These are phyloP conservation scores for Parelbella ahira DNA, from an alignment of 2,888 invertebrate genomes.

Conservation along the genomic window DNA sequence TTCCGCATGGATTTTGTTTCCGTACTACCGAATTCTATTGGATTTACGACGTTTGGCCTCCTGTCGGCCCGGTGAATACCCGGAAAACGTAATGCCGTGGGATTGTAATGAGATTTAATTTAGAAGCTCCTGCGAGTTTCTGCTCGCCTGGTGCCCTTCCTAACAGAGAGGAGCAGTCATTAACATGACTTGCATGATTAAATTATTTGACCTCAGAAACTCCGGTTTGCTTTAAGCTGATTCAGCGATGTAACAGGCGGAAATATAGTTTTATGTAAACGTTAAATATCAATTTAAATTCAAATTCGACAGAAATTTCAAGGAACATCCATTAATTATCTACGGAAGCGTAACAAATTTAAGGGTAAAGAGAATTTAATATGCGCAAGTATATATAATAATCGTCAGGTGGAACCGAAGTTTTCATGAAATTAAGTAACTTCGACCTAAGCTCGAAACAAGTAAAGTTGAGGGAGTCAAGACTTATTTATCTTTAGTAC, in stretches of 20 bases:
- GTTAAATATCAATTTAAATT: conserved; percentile 8
- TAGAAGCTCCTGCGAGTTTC: conserved; percentile 23
- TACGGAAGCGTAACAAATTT: background rate
- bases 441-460: conserved; percentile 2
- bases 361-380: conserved; percentile 5
- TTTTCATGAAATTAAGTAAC: conserved; percentile 14
- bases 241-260: conserved; percentile 2
- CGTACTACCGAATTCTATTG: conserved; percentile 29
- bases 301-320: background rate
- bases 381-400: conserved; percentile 3
- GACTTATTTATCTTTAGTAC: conserved; percentile 9
- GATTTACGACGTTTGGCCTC: conserved; percentile 32
- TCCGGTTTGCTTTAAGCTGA: conserved; percentile 11
- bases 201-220: conserved; percentile 19
- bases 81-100: conserved; percentile 25
- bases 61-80: conserved; percentile 29
- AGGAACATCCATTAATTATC: background rate
- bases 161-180: conserved; percentile 20
- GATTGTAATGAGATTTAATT: conserved; percentile 30
- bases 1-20: conserved; percentile 27
- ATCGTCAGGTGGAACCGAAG: conserved; percentile 13
- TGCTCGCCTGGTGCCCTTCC: conserved; percentile 25
- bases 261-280: conserved; percentile 15
- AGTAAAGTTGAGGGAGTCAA: conserved; percentile 3
- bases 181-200: conserved; percentile 23